These are phyloP conservation scores for Uropetala carovei DNA, from an alignment of 2,888 invertebrate species.

Conservation along the genomic window DNA sequence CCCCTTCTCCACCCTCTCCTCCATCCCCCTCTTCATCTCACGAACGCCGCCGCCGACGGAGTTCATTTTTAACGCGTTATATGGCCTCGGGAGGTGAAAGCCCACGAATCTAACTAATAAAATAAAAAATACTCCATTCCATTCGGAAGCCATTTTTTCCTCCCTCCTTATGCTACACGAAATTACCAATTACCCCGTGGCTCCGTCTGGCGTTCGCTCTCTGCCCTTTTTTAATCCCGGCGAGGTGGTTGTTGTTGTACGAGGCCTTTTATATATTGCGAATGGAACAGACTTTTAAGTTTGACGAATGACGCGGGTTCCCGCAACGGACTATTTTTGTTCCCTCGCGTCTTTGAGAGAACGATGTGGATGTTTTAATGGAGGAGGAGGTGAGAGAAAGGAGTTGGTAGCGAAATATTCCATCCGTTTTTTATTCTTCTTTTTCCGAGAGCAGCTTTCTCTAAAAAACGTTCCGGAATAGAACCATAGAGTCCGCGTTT, in stretches of 20 bases:
- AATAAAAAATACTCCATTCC: background rate
- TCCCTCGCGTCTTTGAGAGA: background rate
- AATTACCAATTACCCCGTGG: slow-evolving; percentile 42
- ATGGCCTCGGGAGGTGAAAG: slow-evolving; percentile 39
- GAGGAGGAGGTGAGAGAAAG: background rate
- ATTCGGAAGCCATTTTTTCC: slow-evolving; percentile 43
- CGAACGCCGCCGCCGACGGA: background rate
- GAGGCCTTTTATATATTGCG: background rate
- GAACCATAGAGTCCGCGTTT: too few species aligned
- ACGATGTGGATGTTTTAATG: too few species aligned
- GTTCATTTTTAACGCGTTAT: slow-evolving; percentile 19
- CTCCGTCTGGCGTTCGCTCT: too few species aligned
- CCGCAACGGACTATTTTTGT: background rate
- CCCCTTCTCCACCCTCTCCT: background rate
- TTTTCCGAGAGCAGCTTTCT: too few species aligned
- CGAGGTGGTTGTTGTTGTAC: background rate
- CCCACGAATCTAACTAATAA: background rate
- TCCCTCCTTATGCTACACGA: background rate
- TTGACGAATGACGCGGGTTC: background rate
- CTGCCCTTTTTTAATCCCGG: too few species aligned
- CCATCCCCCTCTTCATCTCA: too few species aligned
- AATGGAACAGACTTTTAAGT: background rate
- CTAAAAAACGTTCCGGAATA: too few species aligned
- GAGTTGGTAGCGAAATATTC: too few species aligned
- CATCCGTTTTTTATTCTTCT: too few species aligned